Base-by-base conservation (phyloP, 2,113 vertebrate species). In the Vombatus ursinus region DNA sequence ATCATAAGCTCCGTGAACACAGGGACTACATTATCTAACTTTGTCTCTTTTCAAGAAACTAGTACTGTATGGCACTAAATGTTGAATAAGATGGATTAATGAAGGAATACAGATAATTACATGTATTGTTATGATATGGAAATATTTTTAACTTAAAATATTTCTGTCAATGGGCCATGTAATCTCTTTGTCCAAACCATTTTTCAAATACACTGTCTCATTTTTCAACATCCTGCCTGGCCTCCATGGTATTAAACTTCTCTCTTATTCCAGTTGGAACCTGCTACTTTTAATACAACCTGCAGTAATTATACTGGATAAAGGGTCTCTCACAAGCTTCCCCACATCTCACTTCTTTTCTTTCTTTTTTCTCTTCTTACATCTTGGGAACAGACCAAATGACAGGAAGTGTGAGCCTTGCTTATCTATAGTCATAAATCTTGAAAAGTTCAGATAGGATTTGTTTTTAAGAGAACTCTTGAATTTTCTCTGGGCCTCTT, bases 121-220 rank as follows among this genome's bases (percentile, higher is more conserved):
- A 89, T 28, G 28, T 90, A 77, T 90, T 93, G 77, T 84, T 90
- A 44, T 54, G 44, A 12, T 49, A 95, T 19, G 12, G 19, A 52
- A 92, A 94, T 52, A 68, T 96, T n/a, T 50, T 89, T 92, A 84
- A 84, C 1, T 49, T 28, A n/a, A 95, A 84, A 92, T 57, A 49
- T 90, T 25, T 92, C 31, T 52, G 90, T 84, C 91, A 52, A 8
- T 93, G 51, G 57, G 24, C n/a, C 77, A 47, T 93, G 57, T 89
- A 57, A 77, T 84, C 48, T 89, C 44, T 47, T 61, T 95, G 28
- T 84, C 23, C 90, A 94, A 89, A 90, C 11, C 8, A 90, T 51
- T 94, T 84, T 52, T 16, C 90, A 94, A 96, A 92, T 49, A 52
- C 91, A 92, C 37, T 50, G 3, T 19, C 49, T 96, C 23, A 61